Conservation (phyloP, 2,113 vertebrate species). For the Trinectes maculatus region DNA sequence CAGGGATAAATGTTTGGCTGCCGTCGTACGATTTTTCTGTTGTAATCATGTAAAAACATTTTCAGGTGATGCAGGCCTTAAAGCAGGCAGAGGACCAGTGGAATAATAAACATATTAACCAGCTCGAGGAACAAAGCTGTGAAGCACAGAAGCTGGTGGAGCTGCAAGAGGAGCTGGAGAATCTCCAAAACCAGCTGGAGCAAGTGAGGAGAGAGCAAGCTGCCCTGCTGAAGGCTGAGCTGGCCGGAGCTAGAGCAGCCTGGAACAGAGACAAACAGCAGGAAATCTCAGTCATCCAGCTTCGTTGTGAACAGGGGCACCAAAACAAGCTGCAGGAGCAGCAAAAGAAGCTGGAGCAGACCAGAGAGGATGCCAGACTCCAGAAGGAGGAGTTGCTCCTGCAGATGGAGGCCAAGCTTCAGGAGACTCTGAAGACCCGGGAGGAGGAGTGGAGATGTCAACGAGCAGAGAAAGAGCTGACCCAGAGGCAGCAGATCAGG, state of each 20-base stretch:
- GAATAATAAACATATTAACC: slow-evolving; percentile 77
- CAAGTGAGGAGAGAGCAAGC: slow-evolving; percentile 83
- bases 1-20: not conserved
- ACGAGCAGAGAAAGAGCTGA: slow-evolving; percentile 75
- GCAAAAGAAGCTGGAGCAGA: slow-evolving; percentile 80
- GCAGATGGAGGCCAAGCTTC: slow-evolving; percentile 86
- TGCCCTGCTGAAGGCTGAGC: slow-evolving; percentile 86
- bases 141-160: slow-evolving; percentile 73
- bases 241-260: slow-evolving; percentile 85
- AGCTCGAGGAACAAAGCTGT: slow-evolving; percentile 64
- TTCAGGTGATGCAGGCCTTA: slow-evolving; percentile 71
- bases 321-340: slow-evolving; percentile 86
- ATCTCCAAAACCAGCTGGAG: slow-evolving; percentile 84
- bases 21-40: not conserved
- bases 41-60: not conserved
- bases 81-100: slow-evolving; percentile 85
- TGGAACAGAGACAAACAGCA: slow-evolving; percentile 93
- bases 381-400: slow-evolving; percentile 82
- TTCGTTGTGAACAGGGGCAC: slow-evolving; percentile 85
- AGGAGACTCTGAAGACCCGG: slow-evolving; percentile 75
- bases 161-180: slow-evolving; percentile 82
- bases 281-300: slow-evolving; percentile 85
- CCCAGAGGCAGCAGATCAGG: slow-evolving; percentile 72
- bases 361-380: slow-evolving; percentile 83
- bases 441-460: slow-evolving; percentile 84